Evolutionary conservation across 2,113 vertebrate species (phyloP).

Genomic region (Corythoichthys haematopterus): DNA sequence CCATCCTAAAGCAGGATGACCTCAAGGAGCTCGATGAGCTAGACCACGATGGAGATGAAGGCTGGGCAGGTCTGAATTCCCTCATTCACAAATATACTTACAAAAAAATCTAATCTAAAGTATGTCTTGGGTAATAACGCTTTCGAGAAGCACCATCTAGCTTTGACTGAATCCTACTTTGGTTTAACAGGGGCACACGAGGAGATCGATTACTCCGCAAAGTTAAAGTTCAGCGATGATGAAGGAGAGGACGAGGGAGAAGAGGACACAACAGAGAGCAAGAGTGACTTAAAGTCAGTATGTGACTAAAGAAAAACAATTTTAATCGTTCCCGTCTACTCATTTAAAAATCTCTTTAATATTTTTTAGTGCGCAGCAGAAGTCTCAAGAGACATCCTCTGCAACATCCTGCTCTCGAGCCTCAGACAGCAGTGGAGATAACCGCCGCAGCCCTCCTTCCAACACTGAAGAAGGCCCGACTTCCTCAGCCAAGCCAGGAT

Average conservation of each 20-base stretch:
- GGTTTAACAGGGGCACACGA: conserved; percentile 80
- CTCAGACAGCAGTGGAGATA: conserved; percentile 63
- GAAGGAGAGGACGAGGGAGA: conserved; percentile 86
- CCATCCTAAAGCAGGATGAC: conserved; percentile 90
- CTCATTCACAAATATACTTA: not conserved
- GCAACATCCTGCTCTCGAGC: conserved; percentile 55
- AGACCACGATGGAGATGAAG: conserved; percentile 89
- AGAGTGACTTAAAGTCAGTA: conserved; percentile 65
- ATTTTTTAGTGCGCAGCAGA: conserved; percentile 57
- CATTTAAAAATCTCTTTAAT: not conserved
- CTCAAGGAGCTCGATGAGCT: conserved; percentile 91
- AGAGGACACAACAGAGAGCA: conserved; percentile 73
- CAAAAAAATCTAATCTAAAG: no score
- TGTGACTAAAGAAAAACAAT: conserved; percentile 3
- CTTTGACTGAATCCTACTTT: not conserved
- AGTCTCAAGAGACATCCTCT: conserved; percentile 58
- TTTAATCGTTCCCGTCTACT: not conserved
- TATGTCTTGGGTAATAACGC: not conserved
- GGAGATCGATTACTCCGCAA: conserved; percentile 92
- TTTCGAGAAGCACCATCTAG: not conserved
- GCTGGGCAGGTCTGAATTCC: conserved; percentile 82
- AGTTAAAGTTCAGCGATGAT: conserved; percentile 91
- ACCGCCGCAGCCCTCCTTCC: conserved; percentile 68
- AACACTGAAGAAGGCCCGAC: conserved; percentile 68
- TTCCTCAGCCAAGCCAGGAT: conserved; percentile 77